These are phyloP conservation scores for Merluccius polli DNA, from an alignment of 2,797 vertebrate genomes.

Conservation along the genomic window DNA sequence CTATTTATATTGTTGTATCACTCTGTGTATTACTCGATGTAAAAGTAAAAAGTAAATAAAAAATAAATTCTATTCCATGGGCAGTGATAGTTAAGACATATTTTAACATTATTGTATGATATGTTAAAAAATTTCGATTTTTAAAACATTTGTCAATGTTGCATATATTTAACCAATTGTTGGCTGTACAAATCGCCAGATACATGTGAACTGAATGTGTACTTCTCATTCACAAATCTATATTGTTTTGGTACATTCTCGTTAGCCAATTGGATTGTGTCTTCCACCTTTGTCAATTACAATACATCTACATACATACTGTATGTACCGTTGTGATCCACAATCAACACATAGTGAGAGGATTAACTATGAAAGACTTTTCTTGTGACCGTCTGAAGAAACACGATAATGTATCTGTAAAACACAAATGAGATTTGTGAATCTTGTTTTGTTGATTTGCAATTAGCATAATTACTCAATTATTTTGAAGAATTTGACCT, in stretches of 20 bases:
- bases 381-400: not conserved
- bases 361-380: not conserved
- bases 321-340: no score
- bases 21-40: not conserved
- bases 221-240: no score
- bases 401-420: not conserved
- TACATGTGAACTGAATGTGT: not conserved
- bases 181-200: not conserved
- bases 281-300: no score
- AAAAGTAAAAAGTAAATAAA: not conserved
- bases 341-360: no score
- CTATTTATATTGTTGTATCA: not conserved
- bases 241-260: not conserved
- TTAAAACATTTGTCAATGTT: no score
- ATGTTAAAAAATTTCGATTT: not conserved
- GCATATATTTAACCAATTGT: no score
- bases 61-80: not conserved
- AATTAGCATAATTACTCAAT: not conserved
- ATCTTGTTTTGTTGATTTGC: not conserved
- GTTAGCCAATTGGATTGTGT: not conserved
- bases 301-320: no score
- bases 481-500: not conserved
- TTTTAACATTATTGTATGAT: not conserved
- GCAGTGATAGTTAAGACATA: not conserved
- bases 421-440: not conserved